Conservation (phyloP, 2,888 invertebrate genomes). For the Mythimna albipuncta region DNA sequence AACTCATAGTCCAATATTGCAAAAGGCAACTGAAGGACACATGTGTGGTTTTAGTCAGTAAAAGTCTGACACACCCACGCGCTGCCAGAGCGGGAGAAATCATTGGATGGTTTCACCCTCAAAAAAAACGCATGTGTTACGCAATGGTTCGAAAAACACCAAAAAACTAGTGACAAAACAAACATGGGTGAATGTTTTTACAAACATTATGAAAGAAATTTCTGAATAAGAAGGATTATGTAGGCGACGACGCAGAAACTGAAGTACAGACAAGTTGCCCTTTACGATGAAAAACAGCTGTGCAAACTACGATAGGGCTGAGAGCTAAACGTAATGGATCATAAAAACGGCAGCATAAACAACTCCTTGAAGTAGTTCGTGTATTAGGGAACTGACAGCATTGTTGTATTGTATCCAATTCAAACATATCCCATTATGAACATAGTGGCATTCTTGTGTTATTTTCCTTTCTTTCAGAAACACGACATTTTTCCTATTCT, state of each 20-base stretch:
- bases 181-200: background rate
- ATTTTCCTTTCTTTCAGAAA: slow-evolving; percentile 24
- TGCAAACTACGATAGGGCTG: slow-evolving; percentile 23
- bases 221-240: slow-evolving; percentile 1
- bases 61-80: too few relatives aligned
- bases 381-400: slow-evolving; percentile 19
- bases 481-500: slow-evolving; percentile 38
- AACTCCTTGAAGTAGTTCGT: slow-evolving; percentile 5
- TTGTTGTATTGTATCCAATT: slow-evolving; percentile 17
- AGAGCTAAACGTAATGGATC: slow-evolving; percentile 24
- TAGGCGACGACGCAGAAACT: background rate
- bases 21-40: too few relatives aligned
- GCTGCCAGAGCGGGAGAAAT: too few relatives aligned
- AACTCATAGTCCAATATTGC: too few relatives aligned
- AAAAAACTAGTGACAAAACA: background rate
- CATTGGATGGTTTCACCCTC: too few relatives aligned
- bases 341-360: slow-evolving; percentile 25
- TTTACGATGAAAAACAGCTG: slow-evolving; percentile 28
- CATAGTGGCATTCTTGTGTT: slow-evolving; percentile 8
- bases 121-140: too few relatives aligned
- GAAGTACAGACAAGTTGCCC: slow-evolving; percentile 7
- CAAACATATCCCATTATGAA: slow-evolving; percentile 31
- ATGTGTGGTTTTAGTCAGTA: too few relatives aligned
- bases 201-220: slow-evolving; percentile 3
- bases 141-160: background rate